Conservation (phyloP, 2,888 invertebrate genomes). For the Balanococcus diminutus region DNA sequence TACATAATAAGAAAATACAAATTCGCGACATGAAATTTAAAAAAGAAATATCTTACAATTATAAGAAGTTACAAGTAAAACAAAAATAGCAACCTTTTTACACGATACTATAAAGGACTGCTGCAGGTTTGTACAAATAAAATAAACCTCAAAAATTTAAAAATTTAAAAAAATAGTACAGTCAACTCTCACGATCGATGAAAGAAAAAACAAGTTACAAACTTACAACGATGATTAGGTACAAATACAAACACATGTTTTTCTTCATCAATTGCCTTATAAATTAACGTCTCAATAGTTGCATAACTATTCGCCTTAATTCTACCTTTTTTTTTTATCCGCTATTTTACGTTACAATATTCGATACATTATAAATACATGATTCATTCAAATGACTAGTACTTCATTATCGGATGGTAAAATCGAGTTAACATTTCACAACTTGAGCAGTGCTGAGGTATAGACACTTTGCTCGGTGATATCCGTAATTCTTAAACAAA, state of each 20-base stretch:
- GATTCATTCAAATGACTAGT: conserved; percentile 16
- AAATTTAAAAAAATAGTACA: not conserved
- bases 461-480: not conserved
- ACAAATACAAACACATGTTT: too few relatives aligned
- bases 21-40: not conserved
- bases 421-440: not conserved
- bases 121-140: not conserved
- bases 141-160: not conserved
- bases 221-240: not conserved
- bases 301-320: not conserved
- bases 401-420: not conserved
- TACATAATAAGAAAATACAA: not conserved
- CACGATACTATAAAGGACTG: not conserved
- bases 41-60: not conserved
- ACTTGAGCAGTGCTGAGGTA: not conserved
- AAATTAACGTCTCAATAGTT: not conserved
- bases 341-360: too few relatives aligned
- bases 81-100: not conserved
- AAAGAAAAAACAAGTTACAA: not conserved
- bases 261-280: not conserved
- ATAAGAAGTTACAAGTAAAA: conserved; percentile 8
- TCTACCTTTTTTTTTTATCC: not conserved
- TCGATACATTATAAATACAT: not conserved
- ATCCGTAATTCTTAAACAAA: not conserved
- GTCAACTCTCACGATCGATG: not conserved